Evolutionary conservation across 2,113 vertebrate species (phyloP), one percentile per base, ranked within the genome.

Genomic region (Labeo rohita): DNA sequence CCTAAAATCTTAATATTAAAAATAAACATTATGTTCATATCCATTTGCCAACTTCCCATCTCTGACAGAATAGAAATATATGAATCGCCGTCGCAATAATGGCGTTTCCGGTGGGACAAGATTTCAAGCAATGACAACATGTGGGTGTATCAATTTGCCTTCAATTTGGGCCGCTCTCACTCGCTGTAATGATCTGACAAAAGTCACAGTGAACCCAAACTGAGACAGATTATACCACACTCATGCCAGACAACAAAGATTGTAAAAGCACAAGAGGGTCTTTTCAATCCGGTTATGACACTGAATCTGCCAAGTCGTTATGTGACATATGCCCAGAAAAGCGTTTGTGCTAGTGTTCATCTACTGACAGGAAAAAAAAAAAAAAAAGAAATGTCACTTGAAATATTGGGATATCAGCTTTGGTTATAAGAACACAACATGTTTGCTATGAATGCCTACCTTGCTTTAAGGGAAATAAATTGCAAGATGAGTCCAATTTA

Each of bases 251-350:
- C 78, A 80, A 43, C 77, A 43, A 79, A 21, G 34, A 80, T 11
- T 66, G 61, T 81, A 68, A 81, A 82, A 82, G 23, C 80, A 34
- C 78, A 80, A 43, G n/a, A 80, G 56, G 56, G 78, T 66, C 45
- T 49, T 81, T 81, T 34, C 56, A 66, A 81, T 81, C 13, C 45
- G 4, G 39, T 63, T 65, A 80, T 47, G 59, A 65, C 56, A 28
- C 12, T 49, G 12, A 80, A 65, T 80, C 59, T 28, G 56, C 39
- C 56, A 63, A 80, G 21, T 23, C 39, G 2, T 79, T 63, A 63
- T 80, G 21, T 80, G 78, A 63, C 78, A 63, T 45, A 47, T 47
- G 56, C 78, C 21, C 39, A 65, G 21, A 80, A 52, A 63, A 49
- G 16, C 16, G 2, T 72, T 72, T 2, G 39, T 1, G 16, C 54